Evolutionary conservation across 2,888 invertebrate species (phyloP).

Genomic region (Watsonalla binaria): DNA sequence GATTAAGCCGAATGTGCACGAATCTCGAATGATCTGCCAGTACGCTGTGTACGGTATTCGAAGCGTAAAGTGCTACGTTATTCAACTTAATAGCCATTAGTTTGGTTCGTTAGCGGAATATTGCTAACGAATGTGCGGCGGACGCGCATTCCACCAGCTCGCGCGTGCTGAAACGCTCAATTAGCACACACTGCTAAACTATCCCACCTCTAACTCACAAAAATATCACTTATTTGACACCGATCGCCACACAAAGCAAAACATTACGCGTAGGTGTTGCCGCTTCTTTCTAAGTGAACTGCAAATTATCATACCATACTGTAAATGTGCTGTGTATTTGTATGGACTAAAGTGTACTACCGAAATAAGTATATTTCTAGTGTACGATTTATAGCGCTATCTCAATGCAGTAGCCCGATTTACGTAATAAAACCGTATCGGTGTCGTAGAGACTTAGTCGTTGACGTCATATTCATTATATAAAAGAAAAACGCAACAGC

Average conservation of each 20-base stretch:
- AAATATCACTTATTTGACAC: slow-evolving; percentile 44
- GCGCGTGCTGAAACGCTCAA: slow-evolving; percentile 64
- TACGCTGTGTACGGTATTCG: slow-evolving; percentile 49
- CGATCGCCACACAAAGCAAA: slow-evolving; percentile 14
- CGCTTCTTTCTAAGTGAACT: neutral
- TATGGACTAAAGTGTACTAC: too few relatives aligned
- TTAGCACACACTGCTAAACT: slow-evolving; percentile 59
- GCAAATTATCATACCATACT: neutral
- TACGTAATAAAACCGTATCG: too few relatives aligned
- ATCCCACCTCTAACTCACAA: slow-evolving; percentile 44
- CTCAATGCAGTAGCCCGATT: too few relatives aligned
- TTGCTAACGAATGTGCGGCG: slow-evolving; percentile 74
- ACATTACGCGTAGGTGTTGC: neutral
- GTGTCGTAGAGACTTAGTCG: too few relatives aligned
- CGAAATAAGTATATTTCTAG: too few relatives aligned
- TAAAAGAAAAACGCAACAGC: too few relatives aligned
- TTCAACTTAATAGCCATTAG: slow-evolving; percentile 76
- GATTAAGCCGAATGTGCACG: slow-evolving; percentile 24
- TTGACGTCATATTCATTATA: too few relatives aligned
- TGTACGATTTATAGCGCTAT: too few relatives aligned
- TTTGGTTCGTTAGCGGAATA: slow-evolving; percentile 77
- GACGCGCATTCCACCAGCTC: slow-evolving; percentile 49
- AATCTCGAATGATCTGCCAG: slow-evolving; percentile 46
- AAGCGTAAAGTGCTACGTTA: slow-evolving; percentile 69
- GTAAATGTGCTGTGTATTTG: neutral